These are phyloP conservation scores for Drosophila trapezifrons DNA, from an alignment of 1,140 invertebrate species.

Conservation along the genomic window DNA sequence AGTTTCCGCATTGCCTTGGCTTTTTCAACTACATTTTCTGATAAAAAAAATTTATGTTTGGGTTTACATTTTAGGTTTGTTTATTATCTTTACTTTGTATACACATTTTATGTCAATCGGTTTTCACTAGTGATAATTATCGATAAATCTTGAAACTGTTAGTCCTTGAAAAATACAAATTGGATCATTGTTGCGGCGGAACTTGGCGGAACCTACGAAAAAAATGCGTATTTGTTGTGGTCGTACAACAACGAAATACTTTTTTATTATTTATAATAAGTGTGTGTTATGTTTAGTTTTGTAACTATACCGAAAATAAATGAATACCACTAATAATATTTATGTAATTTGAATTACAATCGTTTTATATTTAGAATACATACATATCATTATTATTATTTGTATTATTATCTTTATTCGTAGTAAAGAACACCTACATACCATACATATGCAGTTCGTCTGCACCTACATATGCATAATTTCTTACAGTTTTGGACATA, in stretches of 20 bases:
- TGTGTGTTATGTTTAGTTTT: constrained; percentile 46
- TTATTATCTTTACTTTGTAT: constrained; percentile 12
- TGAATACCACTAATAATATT: constrained; percentile 32
- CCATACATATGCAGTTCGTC: constrained; percentile 9
- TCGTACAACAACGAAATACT: constrained; percentile 73
- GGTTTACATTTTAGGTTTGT: constrained; percentile 5
- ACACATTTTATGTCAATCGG: constrained; percentile 13
- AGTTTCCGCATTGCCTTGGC: background rate
- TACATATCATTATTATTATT: constrained; percentile 20
- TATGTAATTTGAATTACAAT: constrained; percentile 59
- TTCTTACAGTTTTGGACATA: constrained; percentile 33
- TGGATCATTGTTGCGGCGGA: constrained; percentile 2
- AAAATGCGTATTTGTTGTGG: constrained; percentile 76
- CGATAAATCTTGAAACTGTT: constrained; percentile 8
- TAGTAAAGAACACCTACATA: constrained; percentile 18
- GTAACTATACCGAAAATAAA: constrained; percentile 33
- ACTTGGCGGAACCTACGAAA: constrained; percentile 44
- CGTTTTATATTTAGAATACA: constrained; percentile 73
- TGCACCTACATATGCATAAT: constrained; percentile 20
- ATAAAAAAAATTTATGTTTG: background rate
- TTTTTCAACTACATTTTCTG: constrained; percentile 22
- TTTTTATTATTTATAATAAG: constrained; percentile 68
- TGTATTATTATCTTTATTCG: constrained; percentile 23
- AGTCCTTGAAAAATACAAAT: background rate
- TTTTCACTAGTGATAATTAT: constrained; percentile 6